A percentile compares a stretch with the other conserved stretches of the same genome.
Evolutionary conservation across 2,113 vertebrate genomes (phyloP).

Genomic region (Peromyscus leucopus): DNA sequence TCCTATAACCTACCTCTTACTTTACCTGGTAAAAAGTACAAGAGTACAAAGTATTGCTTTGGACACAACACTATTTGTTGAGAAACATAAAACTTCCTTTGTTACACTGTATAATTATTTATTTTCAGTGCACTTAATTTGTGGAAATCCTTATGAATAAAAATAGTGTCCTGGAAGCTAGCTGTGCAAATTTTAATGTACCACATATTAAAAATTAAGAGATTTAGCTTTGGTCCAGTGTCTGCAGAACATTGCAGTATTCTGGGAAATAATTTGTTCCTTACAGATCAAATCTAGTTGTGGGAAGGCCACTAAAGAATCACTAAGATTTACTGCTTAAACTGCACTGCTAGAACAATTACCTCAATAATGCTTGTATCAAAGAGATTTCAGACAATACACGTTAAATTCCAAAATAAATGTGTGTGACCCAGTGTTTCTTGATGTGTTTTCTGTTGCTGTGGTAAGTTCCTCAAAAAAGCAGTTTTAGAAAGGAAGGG

Average conservation of each 20-base stretch:
- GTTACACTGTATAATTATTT: conserved; percentile 76
- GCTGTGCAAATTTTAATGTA: conserved; percentile 74
- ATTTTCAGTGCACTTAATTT: conserved; percentile 79
- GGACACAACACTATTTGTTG: conserved; percentile 63
- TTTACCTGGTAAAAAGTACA: conserved; percentile 63
- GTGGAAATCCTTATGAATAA: conserved; percentile 76
- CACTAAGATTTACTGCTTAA: conserved; percentile 72
- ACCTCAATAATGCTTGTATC: conserved; percentile 60
- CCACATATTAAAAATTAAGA: conserved; percentile 69
- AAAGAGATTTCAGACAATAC: not conserved
- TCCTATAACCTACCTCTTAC: conserved; percentile 57
- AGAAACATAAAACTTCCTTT: conserved; percentile 74
- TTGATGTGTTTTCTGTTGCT: not conserved
- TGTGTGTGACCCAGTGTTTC: not conserved
- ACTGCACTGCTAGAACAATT: not conserved
- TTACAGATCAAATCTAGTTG: conserved; percentile 74
- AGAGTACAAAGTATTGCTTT: conserved; percentile 59
- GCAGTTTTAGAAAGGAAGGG: not conserved
- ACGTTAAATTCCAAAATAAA: conserved; percentile 10
- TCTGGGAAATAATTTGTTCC: conserved; percentile 72
- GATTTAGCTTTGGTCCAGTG: conserved; percentile 56
- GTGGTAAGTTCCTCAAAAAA: not conserved
- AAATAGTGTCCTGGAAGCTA: conserved; percentile 81
- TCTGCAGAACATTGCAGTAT: conserved; percentile 62
- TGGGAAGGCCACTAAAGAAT: conserved; percentile 72